Evolutionary conservation across 2,113 vertebrate species (phyloP).

Genomic region (Atractosteus spatula): DNA sequence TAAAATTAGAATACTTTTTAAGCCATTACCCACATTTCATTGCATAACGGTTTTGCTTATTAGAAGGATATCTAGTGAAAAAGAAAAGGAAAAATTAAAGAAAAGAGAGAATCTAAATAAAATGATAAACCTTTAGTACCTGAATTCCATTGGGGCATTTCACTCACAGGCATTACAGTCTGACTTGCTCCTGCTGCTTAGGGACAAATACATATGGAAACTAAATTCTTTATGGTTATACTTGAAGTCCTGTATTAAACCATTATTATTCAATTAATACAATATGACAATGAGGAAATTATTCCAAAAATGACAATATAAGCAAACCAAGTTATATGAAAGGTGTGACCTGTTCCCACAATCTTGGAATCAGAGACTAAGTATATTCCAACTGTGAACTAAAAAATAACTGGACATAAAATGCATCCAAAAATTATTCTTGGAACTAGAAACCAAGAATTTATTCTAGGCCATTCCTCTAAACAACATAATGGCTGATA

Average conservation of each 20-base stretch:
- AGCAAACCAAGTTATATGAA: not conserved
- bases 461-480: not conserved
- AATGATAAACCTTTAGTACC: slow-evolving; percentile 53
- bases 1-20: not conserved
- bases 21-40: not conserved
- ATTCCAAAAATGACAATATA: not conserved
- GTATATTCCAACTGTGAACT: not conserved
- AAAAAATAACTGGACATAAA: not conserved
- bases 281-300: not conserved
- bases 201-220: slow-evolving; percentile 9
- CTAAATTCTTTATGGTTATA: slow-evolving; percentile 7
- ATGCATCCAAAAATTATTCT: not conserved
- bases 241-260: not conserved
- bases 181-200: slow-evolving; percentile 57
- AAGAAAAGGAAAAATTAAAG: not conserved
- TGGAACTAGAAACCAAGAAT: slow-evolving; percentile 21
- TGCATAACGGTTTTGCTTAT: not conserved
- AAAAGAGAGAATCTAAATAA: slow-evolving; percentile 14
- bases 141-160: slow-evolving; percentile 28
- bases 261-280: not conserved
- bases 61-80: not conserved
- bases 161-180: slow-evolving; percentile 37
- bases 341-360: too few relatives aligned
- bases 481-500: too few relatives aligned
- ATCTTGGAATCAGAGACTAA: not conserved